Evolutionary conservation across 2,888 invertebrate genomes (phyloP), one percentile per base, ranked within the genome.

Genomic region (Phalera bucephala): DNA sequence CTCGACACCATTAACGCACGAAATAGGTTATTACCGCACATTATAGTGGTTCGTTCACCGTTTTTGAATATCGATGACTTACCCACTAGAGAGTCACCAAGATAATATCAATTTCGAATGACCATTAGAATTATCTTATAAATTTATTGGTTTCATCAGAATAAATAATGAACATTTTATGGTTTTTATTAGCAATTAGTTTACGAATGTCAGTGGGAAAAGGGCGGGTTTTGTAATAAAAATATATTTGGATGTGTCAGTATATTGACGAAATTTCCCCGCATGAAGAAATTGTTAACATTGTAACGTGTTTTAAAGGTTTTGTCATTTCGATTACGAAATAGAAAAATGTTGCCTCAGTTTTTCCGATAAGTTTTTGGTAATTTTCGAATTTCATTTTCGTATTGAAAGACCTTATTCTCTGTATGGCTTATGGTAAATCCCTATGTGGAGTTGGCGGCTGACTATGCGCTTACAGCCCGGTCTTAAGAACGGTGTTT

Each of bases 181-280:
- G 28, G 33, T 25, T 12, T 30, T 33, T 33, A 25, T 40, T 31
- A 11, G n/a, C 26, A 34, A 45, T 45, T 31, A 28, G 12, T 30
- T 31, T 21, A 33, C 30, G 33, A 26, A 25, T 31, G 42, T 12
- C 33, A 2, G 27, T 31, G 31, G 41, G 36, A 32, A 41, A 43
- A 53, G 51, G 53, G 43, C 50, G 15, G n/a, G n/a, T 54, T 54
- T 26, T 26, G 38, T 38, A 50, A 54, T 13, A 23, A 21, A 26
- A 49, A 49, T 42, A 29, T 22, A 26, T 28, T 23, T 41, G 33
- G 25, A 7, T 1, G 8, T 12, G 25, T 22, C 22, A 22, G 10
- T 10, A 10, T 3, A 10, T 49, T 53, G 38, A 49, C 40, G 40
- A 40, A 42, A 41, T 31, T 50, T 50, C 50, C 42, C 38, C 31